Percentiles rank a stretch among this genome's conserved stretches.
phyloP scores from a whole-genome alignment of 2,888 invertebrate species.

The Zaprionus lineosus region DNA sequence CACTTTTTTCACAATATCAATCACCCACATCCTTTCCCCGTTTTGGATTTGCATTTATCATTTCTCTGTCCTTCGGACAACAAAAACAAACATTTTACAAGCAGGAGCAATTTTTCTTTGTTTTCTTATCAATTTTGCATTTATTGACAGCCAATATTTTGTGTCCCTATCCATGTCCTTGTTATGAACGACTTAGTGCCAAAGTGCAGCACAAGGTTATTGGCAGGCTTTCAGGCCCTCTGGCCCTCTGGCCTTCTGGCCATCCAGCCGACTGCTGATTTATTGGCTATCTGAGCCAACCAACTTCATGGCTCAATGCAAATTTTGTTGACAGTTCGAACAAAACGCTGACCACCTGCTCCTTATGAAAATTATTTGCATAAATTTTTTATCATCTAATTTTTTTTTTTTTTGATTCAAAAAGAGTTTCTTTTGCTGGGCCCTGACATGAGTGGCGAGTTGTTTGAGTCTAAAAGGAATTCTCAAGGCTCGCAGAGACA shows the following conservation, averaged over 20 bases:
- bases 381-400: background rate
- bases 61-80: constrained; percentile 13
- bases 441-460: too few relatives aligned
- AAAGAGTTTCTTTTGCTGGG: too few relatives aligned
- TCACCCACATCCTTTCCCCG: background rate
- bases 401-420: background rate
- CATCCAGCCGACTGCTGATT: too few relatives aligned
- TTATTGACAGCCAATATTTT: constrained; percentile 57
- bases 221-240: background rate
- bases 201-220: constrained; percentile 1
- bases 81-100: constrained; percentile 27
- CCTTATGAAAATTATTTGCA: constrained; percentile 20
- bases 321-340: constrained; percentile 35
- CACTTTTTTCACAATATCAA: background rate
- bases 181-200: background rate
- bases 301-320: constrained; percentile 13
- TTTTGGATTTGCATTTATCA: constrained; percentile 41
- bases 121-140: constrained; percentile 63
- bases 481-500: too few relatives aligned
- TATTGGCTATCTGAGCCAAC: constrained; percentile 4
- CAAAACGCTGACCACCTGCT: constrained; percentile 22
- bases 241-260: too few relatives aligned
- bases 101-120: constrained; percentile 31
- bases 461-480: too few relatives aligned
- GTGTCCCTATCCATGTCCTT: background rate